Base-by-base conservation (phyloP, 2,888 invertebrate species). In the Sisyra nigra region DNA sequence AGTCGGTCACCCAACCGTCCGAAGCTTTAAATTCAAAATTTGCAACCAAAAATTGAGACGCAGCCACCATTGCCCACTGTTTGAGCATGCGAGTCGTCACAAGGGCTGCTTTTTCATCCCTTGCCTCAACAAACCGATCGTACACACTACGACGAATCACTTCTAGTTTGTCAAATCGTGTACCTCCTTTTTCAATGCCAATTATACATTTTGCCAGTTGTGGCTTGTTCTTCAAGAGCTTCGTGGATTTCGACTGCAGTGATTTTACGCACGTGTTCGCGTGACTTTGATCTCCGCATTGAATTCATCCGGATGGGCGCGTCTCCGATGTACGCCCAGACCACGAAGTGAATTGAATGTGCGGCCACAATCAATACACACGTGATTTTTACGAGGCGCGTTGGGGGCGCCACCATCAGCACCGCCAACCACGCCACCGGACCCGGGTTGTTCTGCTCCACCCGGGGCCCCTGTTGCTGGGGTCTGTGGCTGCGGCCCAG, bases 11-110 rank as follows among this genome's bases (percentile, higher is more conserved):
- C 41, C 41, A 41, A 41, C 18, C 6, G 9, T 41, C 15, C 2
- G 41, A 35, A 5, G 41, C 41, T 35, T 34, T 41, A 13, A 41
- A 41, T 4, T 41, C 35, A 6, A 41, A 41, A 8, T 41, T 41
- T 15, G 10, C 19, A 37, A 33, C 41, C 11, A 38, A 5, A 35
- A 36, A 41, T 18, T 35, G 39, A 6, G 11, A 11, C 4, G 41
- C 41, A 38, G 14, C 41, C 5, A n/a, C 41, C 18, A 41, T 38
- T 36, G 33, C 41, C 41, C 34, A 41, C 19, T 41, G 11, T 41
- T 15, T n/a, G 11, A 37, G n/a, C 19, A 40, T 9, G n/a, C 38
- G 10, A 14, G 18, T 37, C 10, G 38, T 42, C 4, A 37, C 10
- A 8, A 24, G 17, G 14, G 9, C 36, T 36, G 2, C n/a, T 24